These are phyloP conservation scores for Phyllostomus discolor DNA, from an alignment of 2,113 vertebrate genomes.

Conservation along the genomic window DNA sequence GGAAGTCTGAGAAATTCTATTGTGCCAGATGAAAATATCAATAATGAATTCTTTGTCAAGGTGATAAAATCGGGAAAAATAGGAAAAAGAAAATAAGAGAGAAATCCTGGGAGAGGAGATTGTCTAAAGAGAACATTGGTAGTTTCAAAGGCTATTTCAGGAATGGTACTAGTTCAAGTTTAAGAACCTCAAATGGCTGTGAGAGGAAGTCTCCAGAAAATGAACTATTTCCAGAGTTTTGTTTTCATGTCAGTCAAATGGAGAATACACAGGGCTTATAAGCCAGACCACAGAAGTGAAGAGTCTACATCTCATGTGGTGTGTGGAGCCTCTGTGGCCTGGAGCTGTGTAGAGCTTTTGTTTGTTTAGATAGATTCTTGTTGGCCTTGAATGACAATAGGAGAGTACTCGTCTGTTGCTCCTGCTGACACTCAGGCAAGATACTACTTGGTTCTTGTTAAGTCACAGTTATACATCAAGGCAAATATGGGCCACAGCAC, in stretches of 20 bases:
- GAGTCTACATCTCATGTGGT: constrained; percentile 30
- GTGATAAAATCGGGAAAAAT: neutral
- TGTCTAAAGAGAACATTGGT: neutral
- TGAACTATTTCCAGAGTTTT: constrained; percentile 62
- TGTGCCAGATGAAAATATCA: constrained; percentile 2
- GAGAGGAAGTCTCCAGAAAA: constrained; percentile 68
- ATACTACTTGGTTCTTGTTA: neutral
- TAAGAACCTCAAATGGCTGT: constrained; percentile 42
- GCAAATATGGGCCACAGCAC: neutral
- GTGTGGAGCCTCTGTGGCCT: constrained; percentile 32
- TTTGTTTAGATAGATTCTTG: constrained; percentile 50
- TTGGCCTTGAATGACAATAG: neutral
- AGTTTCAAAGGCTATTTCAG: constrained; percentile 42
- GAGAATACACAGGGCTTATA: neutral
- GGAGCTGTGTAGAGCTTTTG: constrained; percentile 8
- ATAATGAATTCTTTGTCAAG: neutral
- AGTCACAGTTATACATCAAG: neutral
- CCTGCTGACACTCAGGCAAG: neutral
- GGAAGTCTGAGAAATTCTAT: neutral
- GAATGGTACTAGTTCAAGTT: constrained; percentile 22
- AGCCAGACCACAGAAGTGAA: constrained; percentile 53
- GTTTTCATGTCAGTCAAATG: constrained; percentile 53
- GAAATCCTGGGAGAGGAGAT: neutral
- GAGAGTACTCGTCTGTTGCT: neutral
- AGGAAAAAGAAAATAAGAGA: neutral